These are phyloP conservation scores for Apis dorsata DNA, from an alignment of 1,140 invertebrate species.

Conservation along the genomic window DNA sequence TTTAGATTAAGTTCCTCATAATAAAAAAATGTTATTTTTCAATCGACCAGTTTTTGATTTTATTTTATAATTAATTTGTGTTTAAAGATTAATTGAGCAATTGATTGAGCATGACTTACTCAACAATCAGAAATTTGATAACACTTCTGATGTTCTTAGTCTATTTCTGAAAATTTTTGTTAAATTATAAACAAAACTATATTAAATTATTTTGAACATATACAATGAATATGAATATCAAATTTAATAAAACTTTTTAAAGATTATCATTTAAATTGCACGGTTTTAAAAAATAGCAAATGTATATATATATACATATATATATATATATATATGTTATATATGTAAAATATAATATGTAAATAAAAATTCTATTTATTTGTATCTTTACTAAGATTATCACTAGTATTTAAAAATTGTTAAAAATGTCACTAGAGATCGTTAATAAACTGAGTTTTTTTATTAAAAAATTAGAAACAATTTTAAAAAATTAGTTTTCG, in stretches of 20 bases:
- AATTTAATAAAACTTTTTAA: background rate
- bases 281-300: slow-evolving; percentile 11
- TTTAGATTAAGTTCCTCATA: slow-evolving; percentile 1
- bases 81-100: slow-evolving; percentile 67
- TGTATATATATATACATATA: background rate
- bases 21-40: background rate
- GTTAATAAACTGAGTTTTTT: background rate
- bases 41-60: slow-evolving; percentile 44
- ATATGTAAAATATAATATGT: background rate
- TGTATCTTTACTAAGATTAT: background rate
- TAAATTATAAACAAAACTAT: background rate
- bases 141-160: background rate
- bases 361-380: slow-evolving; percentile 6
- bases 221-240: background rate
- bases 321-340: no score
- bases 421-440: slow-evolving; percentile 21
- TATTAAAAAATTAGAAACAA: background rate
- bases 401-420: background rate
- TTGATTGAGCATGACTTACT: slow-evolving; percentile 60
- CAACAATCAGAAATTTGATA: slow-evolving; percentile 12
- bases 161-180: background rate
- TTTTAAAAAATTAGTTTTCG: background rate
- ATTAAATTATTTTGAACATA: no score
- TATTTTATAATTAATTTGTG: slow-evolving; percentile 35
- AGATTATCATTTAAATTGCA: background rate